Conservation (phyloP, 2,888 invertebrate genomes). For the Meiosimyza decipiens region DNA sequence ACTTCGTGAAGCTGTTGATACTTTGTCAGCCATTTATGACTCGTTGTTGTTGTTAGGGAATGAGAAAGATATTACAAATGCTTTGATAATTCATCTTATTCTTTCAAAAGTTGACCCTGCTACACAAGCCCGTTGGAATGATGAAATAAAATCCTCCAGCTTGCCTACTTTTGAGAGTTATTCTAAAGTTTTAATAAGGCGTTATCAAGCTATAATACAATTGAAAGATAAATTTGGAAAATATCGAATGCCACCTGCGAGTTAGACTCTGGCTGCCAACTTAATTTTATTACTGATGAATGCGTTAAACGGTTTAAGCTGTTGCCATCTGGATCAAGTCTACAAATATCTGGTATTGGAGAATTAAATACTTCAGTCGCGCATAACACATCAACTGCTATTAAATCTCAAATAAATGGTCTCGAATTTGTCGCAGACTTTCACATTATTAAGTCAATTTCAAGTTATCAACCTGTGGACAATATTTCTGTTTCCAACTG, state of each 20-base stretch:
- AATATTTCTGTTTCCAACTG: no score
- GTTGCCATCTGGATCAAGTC: no score
- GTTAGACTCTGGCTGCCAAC: no score
- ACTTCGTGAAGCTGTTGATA: not conserved
- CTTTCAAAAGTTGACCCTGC: conserved; percentile 1
- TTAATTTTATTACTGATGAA: no score
- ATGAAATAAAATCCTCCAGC: not conserved
- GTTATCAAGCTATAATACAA: not conserved
- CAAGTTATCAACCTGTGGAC: no score
- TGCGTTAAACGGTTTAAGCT: no score
- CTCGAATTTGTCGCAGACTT: not conserved
- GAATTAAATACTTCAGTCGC: no score
- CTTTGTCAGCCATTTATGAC: not conserved
- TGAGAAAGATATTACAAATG: conserved; percentile 3
- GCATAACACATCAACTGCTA: no score
- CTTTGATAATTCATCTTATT: not conserved
- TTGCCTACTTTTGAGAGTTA: not conserved
- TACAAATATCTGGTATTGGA: no score
- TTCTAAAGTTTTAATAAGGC: conserved; percentile 3
- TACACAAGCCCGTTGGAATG: not conserved
- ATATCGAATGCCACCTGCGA: no score
- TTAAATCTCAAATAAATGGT: no score
- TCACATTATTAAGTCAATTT: not conserved
- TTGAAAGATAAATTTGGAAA: no score
- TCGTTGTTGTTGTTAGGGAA: not conserved